Percentiles rank a stretch among this genome's conserved stretches.
Conservation (phyloP, 2,888 invertebrate genomes). For the Erpobdella octoculata region DNA sequence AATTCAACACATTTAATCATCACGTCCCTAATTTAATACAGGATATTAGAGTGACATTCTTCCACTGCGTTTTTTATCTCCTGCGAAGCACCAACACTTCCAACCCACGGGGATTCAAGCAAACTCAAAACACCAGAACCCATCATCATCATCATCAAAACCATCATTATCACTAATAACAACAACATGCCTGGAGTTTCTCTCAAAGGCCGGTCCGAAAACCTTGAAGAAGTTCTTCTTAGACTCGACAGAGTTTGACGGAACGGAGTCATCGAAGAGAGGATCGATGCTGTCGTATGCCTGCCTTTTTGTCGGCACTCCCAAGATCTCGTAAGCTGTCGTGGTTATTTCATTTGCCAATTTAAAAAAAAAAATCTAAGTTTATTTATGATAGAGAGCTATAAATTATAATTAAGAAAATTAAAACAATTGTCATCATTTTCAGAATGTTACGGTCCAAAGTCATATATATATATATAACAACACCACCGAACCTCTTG, state of each 20-base stretch:
- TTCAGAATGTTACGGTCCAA: not conserved
- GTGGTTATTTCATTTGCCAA: not conserved
- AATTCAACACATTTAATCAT: not conserved
- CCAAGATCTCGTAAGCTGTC: slow-evolving; percentile 78
- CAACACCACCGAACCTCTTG: slow-evolving; percentile 61
- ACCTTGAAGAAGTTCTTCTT: slow-evolving; percentile 70
- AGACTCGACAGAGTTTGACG: slow-evolving; percentile 61
- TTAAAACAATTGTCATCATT: not conserved
- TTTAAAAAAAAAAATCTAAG: not conserved
- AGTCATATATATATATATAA: not conserved
- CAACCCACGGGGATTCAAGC: not conserved
- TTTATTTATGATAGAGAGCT: not conserved
- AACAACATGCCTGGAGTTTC: slow-evolving; percentile 54
- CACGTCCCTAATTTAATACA: not conserved
- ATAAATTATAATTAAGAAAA: not conserved
- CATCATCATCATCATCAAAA: too few relatives aligned
- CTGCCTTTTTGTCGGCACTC: slow-evolving; percentile 70
- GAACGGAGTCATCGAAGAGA: slow-evolving; percentile 78
- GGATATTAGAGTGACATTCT: too few relatives aligned
- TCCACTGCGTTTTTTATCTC: too few relatives aligned
- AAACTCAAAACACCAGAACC: not conserved
- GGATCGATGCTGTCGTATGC: slow-evolving; percentile 96
- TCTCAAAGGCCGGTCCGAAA: slow-evolving; percentile 55
- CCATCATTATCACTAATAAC: too few relatives aligned
- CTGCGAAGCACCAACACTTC: too few relatives aligned